These are phyloP conservation scores for Zootermopsis nevadensis DNA, from an alignment of 2,888 invertebrate genomes.

Conservation along the genomic window DNA sequence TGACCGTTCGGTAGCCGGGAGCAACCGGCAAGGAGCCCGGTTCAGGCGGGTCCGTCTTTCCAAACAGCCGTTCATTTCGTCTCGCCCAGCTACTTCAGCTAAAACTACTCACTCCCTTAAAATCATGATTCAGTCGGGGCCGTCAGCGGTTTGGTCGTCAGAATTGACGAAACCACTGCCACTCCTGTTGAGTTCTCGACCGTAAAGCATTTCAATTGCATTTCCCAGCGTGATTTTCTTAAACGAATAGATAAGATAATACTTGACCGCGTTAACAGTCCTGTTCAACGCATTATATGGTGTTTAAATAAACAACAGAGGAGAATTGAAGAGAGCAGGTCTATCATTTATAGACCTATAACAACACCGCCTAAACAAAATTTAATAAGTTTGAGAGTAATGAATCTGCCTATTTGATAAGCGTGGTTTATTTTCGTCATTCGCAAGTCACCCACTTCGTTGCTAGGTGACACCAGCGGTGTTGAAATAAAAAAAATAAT, in stretches of 20 bases:
- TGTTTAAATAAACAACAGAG: too few relatives aligned
- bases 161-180: not conserved
- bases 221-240: constrained; percentile 15
- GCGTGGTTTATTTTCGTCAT: too few relatives aligned
- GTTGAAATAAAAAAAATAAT: too few relatives aligned
- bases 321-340: too few relatives aligned
- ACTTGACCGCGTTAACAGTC: not conserved
- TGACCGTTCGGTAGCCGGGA: constrained; percentile 44
- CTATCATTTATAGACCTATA: too few relatives aligned
- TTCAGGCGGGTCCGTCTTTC: constrained; percentile 16
- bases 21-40: constrained; percentile 20
- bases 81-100: not conserved
- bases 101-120: not conserved
- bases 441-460: too few relatives aligned
- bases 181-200: not conserved
- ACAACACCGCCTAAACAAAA: too few relatives aligned
- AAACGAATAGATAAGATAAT: not conserved
- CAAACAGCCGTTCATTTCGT: not conserved
- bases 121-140: not conserved
- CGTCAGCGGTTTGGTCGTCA: not conserved
- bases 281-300: not conserved
- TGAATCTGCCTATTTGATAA: too few relatives aligned
- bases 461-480: too few relatives aligned
- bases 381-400: too few relatives aligned
- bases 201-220: constrained; percentile 29